Evolutionary conservation across 2,888 invertebrate species (phyloP).

Genomic region (Parnassius smintheus): DNA sequence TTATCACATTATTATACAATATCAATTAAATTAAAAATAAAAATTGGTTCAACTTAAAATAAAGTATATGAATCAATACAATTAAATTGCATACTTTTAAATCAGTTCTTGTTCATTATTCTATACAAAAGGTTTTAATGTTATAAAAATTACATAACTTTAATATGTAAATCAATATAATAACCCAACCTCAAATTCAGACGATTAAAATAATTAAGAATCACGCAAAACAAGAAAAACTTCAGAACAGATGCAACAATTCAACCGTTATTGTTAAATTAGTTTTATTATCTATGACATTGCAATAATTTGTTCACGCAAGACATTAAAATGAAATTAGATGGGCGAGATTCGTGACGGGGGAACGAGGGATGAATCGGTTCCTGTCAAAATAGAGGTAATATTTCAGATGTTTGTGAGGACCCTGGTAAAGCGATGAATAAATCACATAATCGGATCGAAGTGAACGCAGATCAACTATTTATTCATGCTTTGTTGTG

Average conservation of each 20-base stretch:
- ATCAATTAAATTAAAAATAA: no score
- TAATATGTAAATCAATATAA: no score
- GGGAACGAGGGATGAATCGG: constrained; percentile 53
- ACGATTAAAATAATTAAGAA: constrained; percentile 67
- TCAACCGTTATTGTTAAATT: constrained; percentile 63
- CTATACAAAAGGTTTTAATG: no score
- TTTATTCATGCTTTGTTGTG: constrained; percentile 40
- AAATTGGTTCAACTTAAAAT: no score
- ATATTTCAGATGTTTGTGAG: constrained; percentile 58
- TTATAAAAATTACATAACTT: no score
- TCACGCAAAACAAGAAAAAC: constrained; percentile 54
- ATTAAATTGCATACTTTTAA: no score
- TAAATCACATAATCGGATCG: constrained; percentile 72
- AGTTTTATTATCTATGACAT: constrained; percentile 70
- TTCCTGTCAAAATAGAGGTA: constrained; percentile 69
- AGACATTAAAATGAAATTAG: constrained; percentile 76
- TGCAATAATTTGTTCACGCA: constrained; percentile 77
- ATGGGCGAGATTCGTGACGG: constrained; percentile 53
- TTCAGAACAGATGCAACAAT: constrained; percentile 65
- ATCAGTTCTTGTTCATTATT: no score
- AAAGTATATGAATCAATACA: no score
- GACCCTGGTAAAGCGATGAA: constrained; percentile 50
- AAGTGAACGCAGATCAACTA: constrained; percentile 38
- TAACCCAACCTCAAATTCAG: constrained; percentile 26
- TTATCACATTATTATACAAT: no score